phyloP scores from a whole-genome alignment of 2,888 invertebrate genomes.

The Meta bourneti region DNA sequence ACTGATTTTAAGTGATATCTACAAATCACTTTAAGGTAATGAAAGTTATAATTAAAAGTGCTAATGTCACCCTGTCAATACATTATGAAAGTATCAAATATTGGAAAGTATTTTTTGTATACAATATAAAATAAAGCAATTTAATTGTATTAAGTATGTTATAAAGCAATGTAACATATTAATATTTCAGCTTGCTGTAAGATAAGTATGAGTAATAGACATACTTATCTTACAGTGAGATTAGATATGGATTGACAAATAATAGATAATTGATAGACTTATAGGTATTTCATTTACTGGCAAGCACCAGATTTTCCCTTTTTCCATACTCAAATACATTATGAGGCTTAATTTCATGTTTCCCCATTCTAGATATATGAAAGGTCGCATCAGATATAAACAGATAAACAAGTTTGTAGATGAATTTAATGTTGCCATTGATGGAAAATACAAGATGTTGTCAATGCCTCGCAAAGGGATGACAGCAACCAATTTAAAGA shows the following conservation, averaged over 20 bases:
- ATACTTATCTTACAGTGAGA: no score
- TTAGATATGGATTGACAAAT: not conserved
- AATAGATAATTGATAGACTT: not conserved
- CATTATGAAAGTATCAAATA: no score
- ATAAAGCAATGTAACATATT: not conserved
- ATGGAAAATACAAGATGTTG: constrained; percentile 80
- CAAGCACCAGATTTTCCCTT: no score
- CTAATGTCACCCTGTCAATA: no score
- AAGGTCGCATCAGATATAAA: constrained; percentile 80
- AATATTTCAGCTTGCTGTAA: not conserved
- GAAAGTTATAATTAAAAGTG: no score
- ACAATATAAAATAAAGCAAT: no score
- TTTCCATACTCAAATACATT: not conserved
- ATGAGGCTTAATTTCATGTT: not conserved
- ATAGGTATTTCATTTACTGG: no score
- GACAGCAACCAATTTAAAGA: constrained; percentile 79
- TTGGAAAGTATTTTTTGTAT: no score
- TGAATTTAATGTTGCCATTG: constrained; percentile 79
- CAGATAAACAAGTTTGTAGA: constrained; percentile 80
- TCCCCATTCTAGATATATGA: constrained; percentile 80
- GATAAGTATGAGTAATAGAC: not conserved
- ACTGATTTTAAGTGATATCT: no score
- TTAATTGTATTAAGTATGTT: not conserved
- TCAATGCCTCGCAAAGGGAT: constrained; percentile 77
- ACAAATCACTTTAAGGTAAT: no score